Evolutionary conservation across 2,888 invertebrate species (phyloP), one percentile per base, ranked within the genome.

Genomic region (Xanthia icteritia): DNA sequence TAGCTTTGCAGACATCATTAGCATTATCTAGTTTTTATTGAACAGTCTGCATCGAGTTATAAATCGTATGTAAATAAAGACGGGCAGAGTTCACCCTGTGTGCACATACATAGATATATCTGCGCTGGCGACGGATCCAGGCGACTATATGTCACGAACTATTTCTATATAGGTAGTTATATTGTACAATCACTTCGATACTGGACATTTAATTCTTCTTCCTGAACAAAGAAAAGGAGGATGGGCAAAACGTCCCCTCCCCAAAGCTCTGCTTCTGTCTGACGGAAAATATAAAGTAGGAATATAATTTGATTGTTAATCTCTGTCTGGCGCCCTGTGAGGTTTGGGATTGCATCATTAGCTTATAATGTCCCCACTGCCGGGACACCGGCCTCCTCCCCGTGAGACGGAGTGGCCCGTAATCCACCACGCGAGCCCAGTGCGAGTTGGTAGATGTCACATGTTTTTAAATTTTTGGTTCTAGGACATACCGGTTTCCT

Each of bases 1-100:
- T 9, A 27, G n/a, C 58, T 58, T 73, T 36, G n/a, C 23, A 65
- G 27, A 51, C 73, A 64, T 51, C 13, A 73, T 58, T 58, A 65
- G 27, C 17, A 67, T 67, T 80, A 67, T 75, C 42, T 58, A 42
- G 61, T 75, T 79, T 81, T 61, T 80, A 75, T 42, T 42, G 39
- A 36, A 23, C 42, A 42, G 56, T 58, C n/a, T 61, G 66, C 27
- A 54, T 65, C 6, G 51, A 9, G 20, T 36, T 81, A 60, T 60
- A 61, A 27, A 66, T 70, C 65, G 56, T 48, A 51, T 39, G 27
- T 72, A 82, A 68, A 82, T 69, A 69, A 65, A 60, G 65, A 31
- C n/a, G 63, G 60, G 13, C 68, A 82, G 54, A 72, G 82, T 72
- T 69, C 78, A 51, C n/a, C n/a, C 36, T n/a, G 51, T 5, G 58